Evolutionary conservation across 2,888 invertebrate genomes (phyloP), one percentile per base, ranked within the genome.

Genomic region (Aphodius sticticus): DNA sequence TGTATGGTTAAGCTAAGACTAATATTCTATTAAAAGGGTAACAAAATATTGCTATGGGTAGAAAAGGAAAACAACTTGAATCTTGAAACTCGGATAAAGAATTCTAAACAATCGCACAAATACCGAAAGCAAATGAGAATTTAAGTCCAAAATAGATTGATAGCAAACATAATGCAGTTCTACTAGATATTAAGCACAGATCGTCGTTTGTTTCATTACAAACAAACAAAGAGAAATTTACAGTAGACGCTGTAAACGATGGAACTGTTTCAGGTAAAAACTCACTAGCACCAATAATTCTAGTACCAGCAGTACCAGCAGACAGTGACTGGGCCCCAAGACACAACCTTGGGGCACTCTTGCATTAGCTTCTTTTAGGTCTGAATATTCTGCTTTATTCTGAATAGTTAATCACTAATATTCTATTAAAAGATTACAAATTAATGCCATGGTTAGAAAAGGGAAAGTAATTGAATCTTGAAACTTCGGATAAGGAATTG

Each of bases 241-340:
- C 5, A 14, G 7, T n/a, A 6, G 12, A 70, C 1, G 14, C 15
- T 14, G 14, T 16, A 70, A 16, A 15, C 6, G 14, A 7, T 4
- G 7, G 15, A 70, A 70, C 6, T 26, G 70, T 70, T 70, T 70
- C 70, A 26, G 26, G 26, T 70, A 70, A 15, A 7, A 70, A 70
- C 6, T 12, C 6, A 70, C 12, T 12, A 4, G 15, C 14, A 6
- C 6, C 53, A 53, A 7, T 12, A 9, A 53, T 7, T 53, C 9
- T 7, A 6, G 38, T n/a, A n/a, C n/a, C n/a, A 3, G 26, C 1
- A 26, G 26, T 26, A 26, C 26, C 26, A 26, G 26, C 26, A 26
- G 26, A 2, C 3, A 26, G 26, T 2, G 26, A 26, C 26, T 26
- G 1, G 26, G 26, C 3, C 3, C 3, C 26, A 26, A 26, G 26